Evolutionary conservation across 2,797 vertebrate genomes (phyloP), one percentile per base, ranked within the genome.

Genomic region (Menidia menidia): DNA sequence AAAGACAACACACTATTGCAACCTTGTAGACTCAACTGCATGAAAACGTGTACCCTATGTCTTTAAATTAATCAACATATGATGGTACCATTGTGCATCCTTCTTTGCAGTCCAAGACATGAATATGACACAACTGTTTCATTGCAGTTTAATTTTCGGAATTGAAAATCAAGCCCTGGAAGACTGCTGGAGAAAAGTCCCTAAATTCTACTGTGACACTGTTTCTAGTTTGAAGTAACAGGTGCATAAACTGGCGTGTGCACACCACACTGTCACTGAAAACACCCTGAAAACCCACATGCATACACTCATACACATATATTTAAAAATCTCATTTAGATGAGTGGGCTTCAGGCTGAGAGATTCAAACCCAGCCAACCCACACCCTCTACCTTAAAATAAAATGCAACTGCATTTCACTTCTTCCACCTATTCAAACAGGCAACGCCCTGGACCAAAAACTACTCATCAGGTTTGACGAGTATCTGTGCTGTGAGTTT

Each of bases 381-480:
- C 50, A 25, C 45, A n/a, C 10, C 25, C 53, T 57, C 2, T 5
- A 1, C 9, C 7, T 51, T 41, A 35, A 67, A 60, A 43, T 9
- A 1, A 60, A 56, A 41, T 39, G 35, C 48, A 5, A 45, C 52
- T 41, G 25, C 1, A 51, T 4, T 51, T 51, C 11, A 30, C 19
- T 42, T 2, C 48, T 8, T 69, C 57, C 51, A 60, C 25, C 45
- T 70, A n/a, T 67, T 69, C 30, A 74, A 70, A 41, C 7, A 51
- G 88, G n/a, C 78, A 68, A 87, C 90, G 30, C 90, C 89, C 86
- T 58, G 63, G 30, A 58, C 47, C 41, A 33, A 12, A 75, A 80
- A 82, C 55, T 55, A 61, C 72, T 52, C 6, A 48, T 87, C 87
- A 3, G 73, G 91, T 91, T 45, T 0, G 59, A 84, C 88, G 51